phyloP scores from a whole-genome alignment of 2,113 vertebrate genomes.

The Sebastes fasciatus region DNA sequence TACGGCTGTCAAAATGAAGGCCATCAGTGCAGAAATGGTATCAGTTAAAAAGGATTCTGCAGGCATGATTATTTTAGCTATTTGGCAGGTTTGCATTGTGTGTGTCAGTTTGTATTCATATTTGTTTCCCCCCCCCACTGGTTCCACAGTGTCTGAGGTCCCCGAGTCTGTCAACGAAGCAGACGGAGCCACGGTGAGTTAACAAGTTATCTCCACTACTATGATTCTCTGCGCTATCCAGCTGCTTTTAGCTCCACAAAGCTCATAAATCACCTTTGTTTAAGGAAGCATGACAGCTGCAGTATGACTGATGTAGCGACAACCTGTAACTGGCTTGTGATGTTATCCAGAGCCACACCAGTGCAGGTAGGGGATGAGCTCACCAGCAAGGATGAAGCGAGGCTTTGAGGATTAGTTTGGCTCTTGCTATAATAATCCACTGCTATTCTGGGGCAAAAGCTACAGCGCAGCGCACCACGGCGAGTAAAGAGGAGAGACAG shows the following conservation, averaged over 20 bases:
- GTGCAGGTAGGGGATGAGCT: conserved; percentile 68
- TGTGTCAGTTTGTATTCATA: conserved; percentile 58
- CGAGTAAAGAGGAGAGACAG: conserved; percentile 7
- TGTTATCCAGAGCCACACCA: conserved; percentile 59
- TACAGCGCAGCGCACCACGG: conserved; percentile 12
- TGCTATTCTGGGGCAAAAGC: conserved; percentile 72
- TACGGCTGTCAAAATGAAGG: conserved; percentile 39
- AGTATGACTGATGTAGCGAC: conserved; percentile 31
- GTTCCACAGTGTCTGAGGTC: conserved; percentile 74
- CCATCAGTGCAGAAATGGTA: conserved; percentile 24
- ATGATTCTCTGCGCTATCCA: conserved; percentile 9
- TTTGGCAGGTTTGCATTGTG: conserved; percentile 22
- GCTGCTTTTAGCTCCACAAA: conserved; percentile 3
- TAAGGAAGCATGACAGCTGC: conserved; percentile 23
- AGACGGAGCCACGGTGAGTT: conserved; percentile 70
- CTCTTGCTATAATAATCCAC: conserved; percentile 77
- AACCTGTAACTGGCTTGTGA: conserved; percentile 57
- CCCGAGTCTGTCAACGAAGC: conserved; percentile 48
- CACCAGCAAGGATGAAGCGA: conserved; percentile 68
- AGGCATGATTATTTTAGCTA: conserved; percentile 29
- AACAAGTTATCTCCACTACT: conserved; percentile 39
- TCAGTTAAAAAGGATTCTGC: conserved; percentile 15
- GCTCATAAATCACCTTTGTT: conserved; percentile 28
- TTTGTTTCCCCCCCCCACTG: conserved; percentile 47
- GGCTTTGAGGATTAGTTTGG: conserved; percentile 78